phyloP scores from a whole-genome alignment of 1,140 invertebrate species.

The Camponotus vicinus region DNA sequence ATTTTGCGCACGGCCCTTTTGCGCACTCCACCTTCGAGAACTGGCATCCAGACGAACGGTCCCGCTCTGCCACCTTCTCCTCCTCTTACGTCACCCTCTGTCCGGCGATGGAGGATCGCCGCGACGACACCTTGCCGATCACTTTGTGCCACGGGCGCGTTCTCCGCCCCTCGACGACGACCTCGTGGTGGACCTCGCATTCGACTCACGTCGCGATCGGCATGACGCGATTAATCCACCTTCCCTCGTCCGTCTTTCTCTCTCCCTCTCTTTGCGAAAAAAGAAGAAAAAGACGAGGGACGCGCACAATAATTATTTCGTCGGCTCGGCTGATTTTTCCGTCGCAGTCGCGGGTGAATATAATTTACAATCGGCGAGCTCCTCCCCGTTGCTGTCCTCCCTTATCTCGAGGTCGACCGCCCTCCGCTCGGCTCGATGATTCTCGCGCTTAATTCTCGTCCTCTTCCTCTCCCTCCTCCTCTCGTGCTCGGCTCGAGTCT shows the following conservation, averaged over 20 bases:
- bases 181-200: constrained; percentile 26
- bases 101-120: constrained; percentile 15
- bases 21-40: constrained; percentile 77
- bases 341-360: constrained; percentile 45
- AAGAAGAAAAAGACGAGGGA: not conserved
- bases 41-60: constrained; percentile 79
- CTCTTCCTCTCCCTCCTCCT: not conserved
- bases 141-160: constrained; percentile 47
- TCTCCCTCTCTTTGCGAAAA: too few relatives aligned
- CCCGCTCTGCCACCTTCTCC: constrained; percentile 10
- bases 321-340: constrained; percentile 64
- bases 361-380: constrained; percentile 65
- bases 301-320: constrained; percentile 70
- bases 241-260: not conserved
- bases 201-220: constrained; percentile 49
- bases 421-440: constrained; percentile 60
- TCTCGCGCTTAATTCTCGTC: constrained; percentile 27
- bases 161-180: constrained; percentile 48
- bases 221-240: constrained; percentile 67
- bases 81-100: not conserved
- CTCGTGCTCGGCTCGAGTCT: not conserved
- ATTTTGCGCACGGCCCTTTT: constrained; percentile 80
- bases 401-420: constrained; percentile 69
- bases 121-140: constrained; percentile 58
- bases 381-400: constrained; percentile 57